Conservation (phyloP, 1,140 invertebrate genomes). For the Papilio xuthus region DNA sequence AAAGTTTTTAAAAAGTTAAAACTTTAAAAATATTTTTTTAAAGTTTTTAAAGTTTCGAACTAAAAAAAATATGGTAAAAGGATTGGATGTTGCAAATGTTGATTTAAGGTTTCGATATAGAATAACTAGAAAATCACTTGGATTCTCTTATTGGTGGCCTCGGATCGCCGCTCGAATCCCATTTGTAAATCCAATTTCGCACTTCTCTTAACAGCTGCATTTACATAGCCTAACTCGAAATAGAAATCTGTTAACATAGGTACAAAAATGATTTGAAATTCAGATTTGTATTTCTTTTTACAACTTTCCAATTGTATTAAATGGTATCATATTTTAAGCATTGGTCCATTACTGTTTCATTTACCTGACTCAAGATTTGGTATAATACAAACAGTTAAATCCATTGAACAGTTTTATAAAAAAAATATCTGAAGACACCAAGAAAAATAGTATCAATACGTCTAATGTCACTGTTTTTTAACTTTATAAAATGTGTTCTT, state of each 20-base stretch:
- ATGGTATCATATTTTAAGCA: background rate
- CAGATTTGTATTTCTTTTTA: conserved; percentile 2
- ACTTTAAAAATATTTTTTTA: too few relatives aligned
- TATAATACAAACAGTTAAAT: too few relatives aligned
- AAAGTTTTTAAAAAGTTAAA: too few relatives aligned
- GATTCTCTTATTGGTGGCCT: conserved; percentile 32
- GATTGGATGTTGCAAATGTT: background rate
- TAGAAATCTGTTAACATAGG: conserved; percentile 24
- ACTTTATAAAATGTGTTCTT: background rate
- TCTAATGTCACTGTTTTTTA: background rate
- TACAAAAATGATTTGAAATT: conserved; percentile 29
- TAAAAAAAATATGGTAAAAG: background rate
- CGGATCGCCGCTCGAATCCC: conserved; percentile 52
- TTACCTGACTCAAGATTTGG: background rate
- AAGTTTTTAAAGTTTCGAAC: background rate
- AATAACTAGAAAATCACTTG: background rate
- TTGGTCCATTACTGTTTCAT: background rate
- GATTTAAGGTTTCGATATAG: background rate
- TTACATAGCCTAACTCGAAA: conserved; percentile 45
- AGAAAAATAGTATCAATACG: background rate
- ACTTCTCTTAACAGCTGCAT: conserved; percentile 50
- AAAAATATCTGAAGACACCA: background rate
- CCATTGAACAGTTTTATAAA: background rate
- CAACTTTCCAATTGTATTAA: background rate
- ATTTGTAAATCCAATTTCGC: conserved; percentile 61